Evolutionary conservation across 2,888 invertebrate genomes (phyloP), one percentile per base, ranked within the genome.

Genomic region (Ecliptopera silaceata): DNA sequence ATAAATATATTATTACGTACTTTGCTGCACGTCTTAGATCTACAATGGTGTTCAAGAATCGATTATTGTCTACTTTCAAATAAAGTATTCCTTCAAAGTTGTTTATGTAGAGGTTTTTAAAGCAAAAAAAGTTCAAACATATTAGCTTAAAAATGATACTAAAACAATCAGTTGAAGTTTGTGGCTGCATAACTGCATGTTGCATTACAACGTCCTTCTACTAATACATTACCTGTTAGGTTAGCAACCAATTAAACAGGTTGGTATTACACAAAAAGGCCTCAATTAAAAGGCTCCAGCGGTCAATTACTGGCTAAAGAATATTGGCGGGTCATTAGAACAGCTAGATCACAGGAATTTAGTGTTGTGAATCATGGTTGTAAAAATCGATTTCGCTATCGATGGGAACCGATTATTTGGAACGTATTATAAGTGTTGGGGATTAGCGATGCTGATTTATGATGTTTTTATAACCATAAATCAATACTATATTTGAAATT

Each of bases 251-350:
- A 75, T 79, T 72, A 74, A 56, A 56, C 52, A 63, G 69, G 63
- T 69, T 73, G 79, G 77, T 79, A 84, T 83, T 84, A 80, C 71
- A 82, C 77, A 82, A 84, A 82, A 85, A 82, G 76, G 72, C 64
- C 67, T 64, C 81, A 82, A 84, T 86, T 86, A 86, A 77, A 77
- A 79, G 79, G 77, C 82, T 81, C 82, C 82, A 63, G 69, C 65
- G 71, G 64, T 74, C 80, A 80, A 80, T 84, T 80, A 82, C 69
- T 63, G 71, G 53, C 73, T 70, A 67, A 63, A 47, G 49, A 49
- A 56, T 70, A 77, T 77, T 73, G 80, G 76, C 74, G 67, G 66
- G 74, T 75, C 72, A 77, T 78, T 76, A 74, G 68, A 70, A 70
- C 70, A 63, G 68, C 62, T 67, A 62, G 71, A 61, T 63, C 52